phyloP scores from a whole-genome alignment of 1,140 invertebrate genomes.

The Hydropsyche tenuis region DNA sequence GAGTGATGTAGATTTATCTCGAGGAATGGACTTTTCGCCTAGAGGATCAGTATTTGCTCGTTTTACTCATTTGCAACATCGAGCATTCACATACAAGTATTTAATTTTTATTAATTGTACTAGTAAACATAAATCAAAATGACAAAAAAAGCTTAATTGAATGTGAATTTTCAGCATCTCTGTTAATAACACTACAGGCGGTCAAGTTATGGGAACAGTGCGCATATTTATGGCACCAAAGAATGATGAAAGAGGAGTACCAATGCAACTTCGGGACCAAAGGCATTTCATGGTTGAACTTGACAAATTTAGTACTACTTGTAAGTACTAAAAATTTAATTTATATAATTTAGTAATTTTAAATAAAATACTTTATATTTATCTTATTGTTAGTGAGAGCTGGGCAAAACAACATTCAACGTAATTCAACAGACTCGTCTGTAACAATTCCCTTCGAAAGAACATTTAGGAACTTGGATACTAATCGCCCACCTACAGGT shows the following conservation, averaged over 20 bases:
- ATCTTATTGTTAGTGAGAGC: slow-evolving; percentile 62
- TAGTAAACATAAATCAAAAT: neutral
- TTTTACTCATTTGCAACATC: slow-evolving; percentile 78
- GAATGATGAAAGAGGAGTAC: slow-evolving; percentile 70
- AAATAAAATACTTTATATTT: neutral
- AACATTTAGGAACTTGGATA: slow-evolving; percentile 69
- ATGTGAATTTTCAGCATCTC: slow-evolving; percentile 60
- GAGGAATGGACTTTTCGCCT: slow-evolving; percentile 79
- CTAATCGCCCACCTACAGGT: slow-evolving; percentile 62
- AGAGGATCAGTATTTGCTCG: slow-evolving; percentile 71
- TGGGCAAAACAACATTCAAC: slow-evolving; percentile 69
- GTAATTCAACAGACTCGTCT: slow-evolving; percentile 69
- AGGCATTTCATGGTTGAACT: slow-evolving; percentile 76
- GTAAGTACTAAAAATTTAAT: slow-evolving; percentile 56
- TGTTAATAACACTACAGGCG: slow-evolving; percentile 66
- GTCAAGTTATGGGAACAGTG: slow-evolving; percentile 69
- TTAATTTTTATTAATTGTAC: slow-evolving; percentile 38
- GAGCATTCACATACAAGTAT: slow-evolving; percentile 68
- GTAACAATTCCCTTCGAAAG: slow-evolving; percentile 77
- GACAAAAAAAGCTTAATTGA: neutral
- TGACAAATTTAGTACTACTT: slow-evolving; percentile 71
- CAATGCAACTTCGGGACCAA: slow-evolving; percentile 71
- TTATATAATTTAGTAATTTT: neutral
- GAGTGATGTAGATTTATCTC: slow-evolving; percentile 74
- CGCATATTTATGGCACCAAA: slow-evolving; percentile 80